Evolutionary conservation across 2,888 invertebrate genomes (phyloP), one percentile per base, ranked within the genome.

Genomic region (Diarsia brunnea): DNA sequence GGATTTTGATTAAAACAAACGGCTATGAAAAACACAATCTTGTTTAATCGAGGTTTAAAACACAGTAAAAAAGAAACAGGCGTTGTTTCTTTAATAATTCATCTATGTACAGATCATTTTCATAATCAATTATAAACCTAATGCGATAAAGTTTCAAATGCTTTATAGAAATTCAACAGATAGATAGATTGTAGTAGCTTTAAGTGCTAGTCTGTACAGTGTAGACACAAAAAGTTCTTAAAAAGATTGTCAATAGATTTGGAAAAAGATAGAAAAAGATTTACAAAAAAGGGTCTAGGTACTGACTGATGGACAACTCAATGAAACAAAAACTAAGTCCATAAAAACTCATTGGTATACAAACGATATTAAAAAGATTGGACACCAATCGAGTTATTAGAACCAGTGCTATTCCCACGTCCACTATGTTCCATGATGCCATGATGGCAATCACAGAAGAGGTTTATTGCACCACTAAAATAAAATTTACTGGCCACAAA

Each of bases 401-500:
- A 61, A 65, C 64, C 51, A 24, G 66, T 75, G 69, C 38, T 63
- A 69, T 86, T 88, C 87, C 75, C 84, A 86, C 80, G 80, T 83
- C 75, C 49, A 81, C 24, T 55, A 69, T 53, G 27, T 31, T 2
- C 49, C 38, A 55, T 71, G 63, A 75, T 73, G 60, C 49, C 38
- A 55, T 71, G 63, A 75, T 73, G 63, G 78, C 75, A 69, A 81
- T 84, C 73, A 76, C 81, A 75, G 82, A 84, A 79, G 67, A 80
- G 64, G 63, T 88, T 88, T 80, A 88, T 86, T 55, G 71, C 65
- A 68, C 68, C 63, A 70, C 69, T 89, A 83, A 87, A 84, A 79
- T 78, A 79, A 87, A 85, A 85, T 88, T 87, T 87, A 86, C 78
- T 77, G 81, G 69, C 80, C 80, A 83, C 82, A 76, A 83, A 87